Base-by-base conservation (phyloP, 1,140 invertebrate genomes). In the Ips nitidus region DNA sequence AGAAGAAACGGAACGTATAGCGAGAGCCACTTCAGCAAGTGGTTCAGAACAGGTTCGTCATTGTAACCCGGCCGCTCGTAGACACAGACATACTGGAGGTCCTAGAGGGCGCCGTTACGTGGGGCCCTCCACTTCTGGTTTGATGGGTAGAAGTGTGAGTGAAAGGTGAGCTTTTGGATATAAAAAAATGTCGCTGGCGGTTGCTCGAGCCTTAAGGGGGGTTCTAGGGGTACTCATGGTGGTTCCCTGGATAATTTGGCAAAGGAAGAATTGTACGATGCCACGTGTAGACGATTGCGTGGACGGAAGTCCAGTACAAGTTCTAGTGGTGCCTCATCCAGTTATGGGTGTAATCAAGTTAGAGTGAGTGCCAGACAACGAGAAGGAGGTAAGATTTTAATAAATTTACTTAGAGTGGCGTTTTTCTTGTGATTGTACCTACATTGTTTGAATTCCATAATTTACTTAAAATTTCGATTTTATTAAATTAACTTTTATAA, bases 231-330 rank as follows among this genome's bases (percentile, higher is more conserved):
- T 38, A 70, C 68, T 40, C 84, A 86, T 73, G 84, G 84, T 22
- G 85, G 85, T 47, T 86, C 85, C 37, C 73, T 88, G 36, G 85
- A 87, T 72, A 86, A 87, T 77, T 77, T 87, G 60, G 81, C 84
- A n/a, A 79, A 80, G 57, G 77, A 78, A 65, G 79, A 79, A 65
- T 67, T 80, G 1, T 81, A 75, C 68, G 73, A 73, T 39, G 70
- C 66, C 2, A 70, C 41, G n/a, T 59, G 56, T 63, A 66, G 68
- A 40, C 59, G 62, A 6, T 57, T 70, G 41, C 47, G 68, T 41
- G 68, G 68, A 2, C 40, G 68, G 39, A 70, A 70, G 42, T 70
- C 68, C 41, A 59, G 50, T 43, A 72, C 60, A 53, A 60, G 62
- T 22, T 62, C 42, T 41, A 71, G 57, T 47, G 66, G 66, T 39